phyloP scores from a whole-genome alignment of 1,140 invertebrate species.

The Arctopsyche grandis region DNA sequence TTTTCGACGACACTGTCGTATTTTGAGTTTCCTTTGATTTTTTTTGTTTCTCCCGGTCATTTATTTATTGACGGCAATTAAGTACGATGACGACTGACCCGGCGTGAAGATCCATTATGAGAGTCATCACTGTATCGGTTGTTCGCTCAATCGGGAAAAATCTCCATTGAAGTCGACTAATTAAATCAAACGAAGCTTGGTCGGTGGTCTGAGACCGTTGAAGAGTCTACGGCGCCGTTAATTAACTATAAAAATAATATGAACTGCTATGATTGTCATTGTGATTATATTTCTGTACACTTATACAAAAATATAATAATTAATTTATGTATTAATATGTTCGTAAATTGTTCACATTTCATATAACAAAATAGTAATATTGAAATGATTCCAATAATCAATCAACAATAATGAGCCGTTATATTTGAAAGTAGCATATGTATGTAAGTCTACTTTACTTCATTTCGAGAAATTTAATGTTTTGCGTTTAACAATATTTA shows the following conservation, averaged over 20 bases:
- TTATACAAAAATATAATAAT: no score
- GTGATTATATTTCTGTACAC: neutral
- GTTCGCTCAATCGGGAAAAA: neutral
- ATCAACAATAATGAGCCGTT: no score
- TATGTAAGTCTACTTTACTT: no score
- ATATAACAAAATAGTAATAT: no score
- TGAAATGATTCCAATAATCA: no score
- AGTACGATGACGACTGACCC: conserved; percentile 5
- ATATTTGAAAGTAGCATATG: no score
- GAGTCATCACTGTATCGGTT: neutral
- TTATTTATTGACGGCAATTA: neutral
- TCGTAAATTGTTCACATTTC: no score
- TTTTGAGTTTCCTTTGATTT: no score
- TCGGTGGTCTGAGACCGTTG: neutral
- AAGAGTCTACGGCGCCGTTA: neutral
- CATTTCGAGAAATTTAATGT: no score
- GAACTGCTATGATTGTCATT: neutral
- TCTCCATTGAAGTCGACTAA: neutral
- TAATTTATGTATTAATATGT: no score
- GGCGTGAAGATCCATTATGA: neutral
- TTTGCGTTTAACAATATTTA: no score
- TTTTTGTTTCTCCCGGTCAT: no score
- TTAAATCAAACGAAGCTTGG: neutral
- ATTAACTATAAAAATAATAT: neutral
- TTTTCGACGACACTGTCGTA: neutral